These are phyloP conservation scores for Drosophila rhopaloa DNA, from an alignment of 1,140 invertebrate species.

Conservation along the genomic window DNA sequence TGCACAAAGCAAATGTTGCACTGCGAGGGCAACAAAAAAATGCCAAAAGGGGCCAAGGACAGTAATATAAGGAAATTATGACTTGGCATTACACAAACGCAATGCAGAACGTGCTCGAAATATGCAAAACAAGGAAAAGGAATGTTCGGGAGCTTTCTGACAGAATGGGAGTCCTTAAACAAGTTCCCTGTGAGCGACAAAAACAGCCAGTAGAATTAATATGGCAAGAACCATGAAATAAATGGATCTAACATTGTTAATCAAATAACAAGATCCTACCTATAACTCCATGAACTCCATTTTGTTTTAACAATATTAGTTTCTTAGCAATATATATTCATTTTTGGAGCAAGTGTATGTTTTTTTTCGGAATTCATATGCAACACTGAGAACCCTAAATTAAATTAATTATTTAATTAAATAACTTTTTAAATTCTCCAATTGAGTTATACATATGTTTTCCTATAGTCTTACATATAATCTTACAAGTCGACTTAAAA, in stretches of 20 bases:
- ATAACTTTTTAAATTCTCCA: too few relatives aligned
- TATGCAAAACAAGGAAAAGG: conserved; percentile 20
- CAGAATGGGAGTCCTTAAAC: conserved; percentile 21
- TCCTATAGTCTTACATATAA: too few relatives aligned
- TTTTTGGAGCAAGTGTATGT: too few relatives aligned
- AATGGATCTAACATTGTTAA: background rate
- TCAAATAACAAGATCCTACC: background rate
- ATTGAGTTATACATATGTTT: too few relatives aligned
- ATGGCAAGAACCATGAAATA: conserved; percentile 7
- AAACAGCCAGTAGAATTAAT: conserved; percentile 4
- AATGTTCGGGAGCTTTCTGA: conserved; percentile 15
- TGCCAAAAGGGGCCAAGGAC: conserved; percentile 36
- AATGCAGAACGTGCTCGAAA: conserved; percentile 47
- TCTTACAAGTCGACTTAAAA: too few relatives aligned
- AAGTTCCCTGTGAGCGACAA: background rate
- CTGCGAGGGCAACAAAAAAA: conserved; percentile 43
- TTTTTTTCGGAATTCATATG: too few relatives aligned
- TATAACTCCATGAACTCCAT: background rate
- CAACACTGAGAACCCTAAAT: too few relatives aligned
- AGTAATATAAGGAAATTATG: conserved; percentile 59
- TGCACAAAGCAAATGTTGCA: conserved; percentile 58
- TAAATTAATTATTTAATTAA: too few relatives aligned
- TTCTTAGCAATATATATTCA: too few relatives aligned
- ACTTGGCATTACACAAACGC: conserved; percentile 45
- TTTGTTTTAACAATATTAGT: too few relatives aligned